Percentiles rank a stretch among this genome's conserved stretches.
phyloP scores from a whole-genome alignment of 2,113 vertebrate genomes.

The Cranoglanis bouderius region DNA sequence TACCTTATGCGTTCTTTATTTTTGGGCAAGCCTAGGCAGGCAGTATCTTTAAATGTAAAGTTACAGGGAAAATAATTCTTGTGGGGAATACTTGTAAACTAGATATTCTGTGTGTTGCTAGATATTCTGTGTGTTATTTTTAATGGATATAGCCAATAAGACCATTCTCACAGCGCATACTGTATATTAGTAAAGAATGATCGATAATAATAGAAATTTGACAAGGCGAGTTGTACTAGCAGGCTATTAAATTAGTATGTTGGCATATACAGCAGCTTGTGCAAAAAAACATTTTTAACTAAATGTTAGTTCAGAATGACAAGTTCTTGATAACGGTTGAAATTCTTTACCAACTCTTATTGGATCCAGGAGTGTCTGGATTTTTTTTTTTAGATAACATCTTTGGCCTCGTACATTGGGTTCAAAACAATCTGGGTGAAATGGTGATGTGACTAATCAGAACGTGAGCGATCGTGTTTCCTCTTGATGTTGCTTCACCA shows the following conservation, averaged over 20 bases:
- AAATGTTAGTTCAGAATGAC: not conserved
- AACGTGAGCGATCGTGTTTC: constrained; percentile 16
- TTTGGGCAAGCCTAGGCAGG: not conserved
- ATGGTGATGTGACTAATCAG: constrained; percentile 32
- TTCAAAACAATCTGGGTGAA: constrained; percentile 43
- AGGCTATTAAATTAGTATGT: not conserved
- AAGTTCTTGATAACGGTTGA: not conserved
- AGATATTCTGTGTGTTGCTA: not conserved
- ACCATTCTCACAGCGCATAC: not conserved
- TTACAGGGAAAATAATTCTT: not conserved
- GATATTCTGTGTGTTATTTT: not conserved
- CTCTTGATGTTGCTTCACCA: constrained; percentile 26
- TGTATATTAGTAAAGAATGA: not conserved
- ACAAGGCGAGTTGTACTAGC: not conserved
- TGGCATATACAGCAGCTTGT: not conserved
- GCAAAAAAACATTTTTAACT: not conserved
- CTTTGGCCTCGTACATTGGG: not conserved
- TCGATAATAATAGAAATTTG: not conserved
- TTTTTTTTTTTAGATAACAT: constrained; percentile 2
- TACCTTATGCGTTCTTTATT: no score
- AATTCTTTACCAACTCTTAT: not conserved
- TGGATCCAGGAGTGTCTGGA: not conserved
- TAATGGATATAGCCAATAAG: not conserved
- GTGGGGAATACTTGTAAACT: not conserved
- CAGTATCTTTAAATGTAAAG: not conserved